Conservation (phyloP, 2,888 invertebrate genomes). For the Lordiphosa andalusiaca region DNA sequence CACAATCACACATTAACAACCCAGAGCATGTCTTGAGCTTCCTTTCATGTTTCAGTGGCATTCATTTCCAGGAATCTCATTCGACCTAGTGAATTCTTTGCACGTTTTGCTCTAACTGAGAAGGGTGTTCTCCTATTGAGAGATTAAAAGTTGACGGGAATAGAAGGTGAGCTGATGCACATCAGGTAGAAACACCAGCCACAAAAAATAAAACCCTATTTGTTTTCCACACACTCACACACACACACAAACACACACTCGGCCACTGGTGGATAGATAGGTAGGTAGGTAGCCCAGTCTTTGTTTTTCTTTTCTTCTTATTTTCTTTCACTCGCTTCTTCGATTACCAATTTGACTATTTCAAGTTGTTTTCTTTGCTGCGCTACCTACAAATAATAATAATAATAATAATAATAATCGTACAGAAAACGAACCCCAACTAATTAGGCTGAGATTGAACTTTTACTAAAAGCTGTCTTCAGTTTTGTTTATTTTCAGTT, state of each 20-base stretch:
- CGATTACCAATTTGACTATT: slow-evolving; percentile 70
- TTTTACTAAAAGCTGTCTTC: slow-evolving; percentile 3
- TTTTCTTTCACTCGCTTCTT: slow-evolving; percentile 29
- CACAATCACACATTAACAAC: slow-evolving; percentile 43
- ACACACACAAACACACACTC: too few relatives aligned
- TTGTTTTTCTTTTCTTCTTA: slow-evolving; percentile 1
- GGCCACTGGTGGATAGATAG: neutral
- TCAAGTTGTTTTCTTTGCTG: slow-evolving; percentile 57
- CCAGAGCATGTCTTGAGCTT: slow-evolving; percentile 47
- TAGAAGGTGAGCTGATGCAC: slow-evolving; percentile 37
- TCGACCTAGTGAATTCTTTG: slow-evolving; percentile 31
- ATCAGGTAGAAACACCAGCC: slow-evolving; percentile 49
- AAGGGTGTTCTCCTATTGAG: neutral
- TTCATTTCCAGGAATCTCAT: slow-evolving; percentile 35
- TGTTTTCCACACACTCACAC: slow-evolving; percentile 42
- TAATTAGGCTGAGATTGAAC: slow-evolving; percentile 48
- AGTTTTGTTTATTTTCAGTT: slow-evolving; percentile 18
- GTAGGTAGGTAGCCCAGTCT: slow-evolving; percentile 14
- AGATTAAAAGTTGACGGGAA: slow-evolving; percentile 35
- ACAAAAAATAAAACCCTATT: slow-evolving; percentile 26
- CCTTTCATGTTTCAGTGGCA: slow-evolving; percentile 9
- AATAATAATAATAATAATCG: neutral
- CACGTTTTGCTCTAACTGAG: slow-evolving; percentile 28
- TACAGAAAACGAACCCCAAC: slow-evolving; percentile 19
- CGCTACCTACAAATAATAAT: slow-evolving; percentile 2